phyloP scores from a whole-genome alignment of 2,113 vertebrate genomes.

The Hiodon tergisus region DNA sequence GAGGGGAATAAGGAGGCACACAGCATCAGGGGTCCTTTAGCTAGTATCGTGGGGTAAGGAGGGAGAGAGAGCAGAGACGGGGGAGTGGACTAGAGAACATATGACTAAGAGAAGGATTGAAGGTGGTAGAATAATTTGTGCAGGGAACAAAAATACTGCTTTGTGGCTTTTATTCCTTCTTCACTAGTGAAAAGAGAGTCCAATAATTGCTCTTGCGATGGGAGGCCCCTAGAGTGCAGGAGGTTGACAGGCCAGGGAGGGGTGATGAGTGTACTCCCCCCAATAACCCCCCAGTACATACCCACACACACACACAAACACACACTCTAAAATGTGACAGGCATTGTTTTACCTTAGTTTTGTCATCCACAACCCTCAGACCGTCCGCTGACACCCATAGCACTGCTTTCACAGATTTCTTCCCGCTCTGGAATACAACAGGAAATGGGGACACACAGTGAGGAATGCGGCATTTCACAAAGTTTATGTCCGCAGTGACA shows the following conservation, averaged over 20 bases:
- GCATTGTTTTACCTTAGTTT: conserved; percentile 75
- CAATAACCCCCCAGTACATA: background rate
- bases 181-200: conserved; percentile 6
- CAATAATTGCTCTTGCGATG: conserved; percentile 16
- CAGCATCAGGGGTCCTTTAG: background rate
- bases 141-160: conserved; percentile 25
- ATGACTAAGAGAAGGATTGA: background rate
- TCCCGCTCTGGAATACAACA: conserved; percentile 67
- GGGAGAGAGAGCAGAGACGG: background rate
- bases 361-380: conserved; percentile 86
- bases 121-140: conserved; percentile 5
- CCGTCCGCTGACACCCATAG: conserved; percentile 89
- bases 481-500: background rate
- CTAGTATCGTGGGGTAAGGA: background rate
- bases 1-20: background rate
- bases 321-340: background rate
- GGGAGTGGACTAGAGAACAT: background rate
- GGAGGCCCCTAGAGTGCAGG: background rate
- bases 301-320: conserved; percentile 1
- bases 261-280: background rate
- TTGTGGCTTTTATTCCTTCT: conserved; percentile 5
- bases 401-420: conserved; percentile 83
- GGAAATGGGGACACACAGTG: no score
- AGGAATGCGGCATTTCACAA: background rate
- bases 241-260: conserved; percentile 1